phyloP scores from a whole-genome alignment of 1,140 invertebrate species.

The Zaprionus kolodkinae region DNA sequence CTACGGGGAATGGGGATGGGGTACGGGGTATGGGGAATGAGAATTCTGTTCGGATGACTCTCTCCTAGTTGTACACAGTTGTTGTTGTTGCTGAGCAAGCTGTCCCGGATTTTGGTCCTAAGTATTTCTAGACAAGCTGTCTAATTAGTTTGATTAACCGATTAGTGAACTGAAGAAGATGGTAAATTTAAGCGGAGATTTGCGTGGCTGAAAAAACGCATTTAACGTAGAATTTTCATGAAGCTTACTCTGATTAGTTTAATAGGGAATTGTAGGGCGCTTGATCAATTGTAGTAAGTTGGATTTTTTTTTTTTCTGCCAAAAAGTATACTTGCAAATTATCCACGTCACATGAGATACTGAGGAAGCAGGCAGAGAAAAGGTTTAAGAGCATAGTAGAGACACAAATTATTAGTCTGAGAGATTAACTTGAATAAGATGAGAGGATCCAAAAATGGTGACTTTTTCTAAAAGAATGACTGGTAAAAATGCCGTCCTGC shows the following conservation, averaged over 20 bases:
- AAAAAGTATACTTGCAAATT: no score
- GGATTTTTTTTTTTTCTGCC: no score
- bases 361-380: no score
- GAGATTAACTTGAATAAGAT: no score
- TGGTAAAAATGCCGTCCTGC: no score
- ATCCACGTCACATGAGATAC: no score
- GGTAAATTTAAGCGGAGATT: background rate
- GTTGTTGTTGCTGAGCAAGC: background rate
- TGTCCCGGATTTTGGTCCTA: slow-evolving; percentile 10
- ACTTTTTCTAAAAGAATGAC: no score
- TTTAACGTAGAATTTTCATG: background rate
- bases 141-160: slow-evolving; percentile 81
- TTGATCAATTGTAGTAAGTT: no score
- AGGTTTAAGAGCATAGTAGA: no score
- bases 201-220: background rate
- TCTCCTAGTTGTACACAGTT: background rate
- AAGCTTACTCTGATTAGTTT: background rate
- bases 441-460: no score
- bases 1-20: slow-evolving; percentile 17
- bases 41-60: slow-evolving; percentile 36
- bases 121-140: slow-evolving; percentile 18
- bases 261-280: no score
- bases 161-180: slow-evolving; percentile 31
- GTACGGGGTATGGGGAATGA: background rate
- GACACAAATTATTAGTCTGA: no score